A percentile compares a stretch with the other conserved stretches of the same genome.
These are phyloP conservation scores for Podiceps cristatus DNA, from an alignment of 2,113 vertebrate genomes.

Conservation along the genomic window DNA sequence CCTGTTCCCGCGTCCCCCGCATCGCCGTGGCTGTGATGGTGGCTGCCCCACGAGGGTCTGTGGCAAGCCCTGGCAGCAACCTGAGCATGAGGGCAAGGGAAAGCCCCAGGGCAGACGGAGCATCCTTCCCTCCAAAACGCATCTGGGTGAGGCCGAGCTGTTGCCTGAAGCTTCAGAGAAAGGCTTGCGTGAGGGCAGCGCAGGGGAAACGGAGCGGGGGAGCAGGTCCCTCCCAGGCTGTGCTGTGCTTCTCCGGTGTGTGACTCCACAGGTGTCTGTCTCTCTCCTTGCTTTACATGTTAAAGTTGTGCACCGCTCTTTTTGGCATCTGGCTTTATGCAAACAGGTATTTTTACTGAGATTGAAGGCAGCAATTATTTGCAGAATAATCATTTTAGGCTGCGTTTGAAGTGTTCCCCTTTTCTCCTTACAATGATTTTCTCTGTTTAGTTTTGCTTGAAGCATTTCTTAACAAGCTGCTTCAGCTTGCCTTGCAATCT, in stretches of 20 bases:
- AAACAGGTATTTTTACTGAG: slow-evolving; percentile 6
- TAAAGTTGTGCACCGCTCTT: background rate
- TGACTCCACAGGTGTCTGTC: background rate
- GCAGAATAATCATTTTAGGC: slow-evolving; percentile 51
- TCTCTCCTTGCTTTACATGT: background rate
- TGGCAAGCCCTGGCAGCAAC: background rate
- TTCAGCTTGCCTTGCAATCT: background rate
- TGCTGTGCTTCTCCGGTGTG: background rate
- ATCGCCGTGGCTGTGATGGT: fast-evolving
- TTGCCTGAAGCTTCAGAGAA: background rate
- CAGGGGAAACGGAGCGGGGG: fast-evolving
- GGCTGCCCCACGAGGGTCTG: background rate
- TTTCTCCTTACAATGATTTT: background rate
- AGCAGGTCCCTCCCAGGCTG: background rate
- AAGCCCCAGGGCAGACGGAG: fast-evolving
- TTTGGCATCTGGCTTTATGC: background rate
- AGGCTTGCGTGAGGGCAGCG: fast-evolving
- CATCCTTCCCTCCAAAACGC: background rate
- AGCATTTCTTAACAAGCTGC: slow-evolving; percentile 25
- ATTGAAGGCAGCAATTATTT: background rate
- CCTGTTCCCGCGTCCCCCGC: fast-evolving
- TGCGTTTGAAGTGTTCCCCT: background rate
- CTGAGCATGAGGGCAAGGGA: too few relatives aligned
- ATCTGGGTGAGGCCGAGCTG: background rate
- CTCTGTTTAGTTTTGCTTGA: slow-evolving; percentile 32